phyloP scores from a whole-genome alignment of 2,113 vertebrate species.

The Dipodomys merriami region DNA sequence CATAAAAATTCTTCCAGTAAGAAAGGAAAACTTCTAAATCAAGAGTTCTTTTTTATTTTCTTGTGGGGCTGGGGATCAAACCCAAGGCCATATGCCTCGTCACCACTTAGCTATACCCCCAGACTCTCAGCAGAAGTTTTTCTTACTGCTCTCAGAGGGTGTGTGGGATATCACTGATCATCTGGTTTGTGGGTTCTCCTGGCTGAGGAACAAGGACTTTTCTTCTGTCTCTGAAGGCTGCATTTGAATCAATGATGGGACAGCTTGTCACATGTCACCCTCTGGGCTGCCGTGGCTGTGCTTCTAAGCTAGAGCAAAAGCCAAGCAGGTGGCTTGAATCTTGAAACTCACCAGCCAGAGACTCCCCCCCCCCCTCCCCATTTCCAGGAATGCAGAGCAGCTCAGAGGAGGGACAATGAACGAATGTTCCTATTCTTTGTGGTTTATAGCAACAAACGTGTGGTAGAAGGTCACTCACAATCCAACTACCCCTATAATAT shows the following conservation, averaged over 20 bases:
- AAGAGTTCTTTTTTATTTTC: background rate
- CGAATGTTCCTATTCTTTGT: background rate
- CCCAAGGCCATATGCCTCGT: background rate
- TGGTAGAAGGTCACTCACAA: background rate
- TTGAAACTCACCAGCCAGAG: background rate
- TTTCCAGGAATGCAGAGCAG: background rate
- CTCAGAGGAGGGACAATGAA: background rate
- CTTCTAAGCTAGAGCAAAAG: slow-evolving; percentile 3
- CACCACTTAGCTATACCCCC: background rate
- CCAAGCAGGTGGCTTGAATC: background rate
- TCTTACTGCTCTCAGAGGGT: accelerated
- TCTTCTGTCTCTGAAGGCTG: background rate
- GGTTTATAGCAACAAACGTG: background rate
- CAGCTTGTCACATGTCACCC: background rate
- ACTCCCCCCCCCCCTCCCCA: background rate
- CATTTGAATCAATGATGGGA: background rate
- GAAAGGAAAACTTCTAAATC: slow-evolving; percentile 37
- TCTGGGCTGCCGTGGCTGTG: background rate
- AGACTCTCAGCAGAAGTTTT: background rate
- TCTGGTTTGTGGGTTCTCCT: background rate
- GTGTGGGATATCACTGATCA: background rate
- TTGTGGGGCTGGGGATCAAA: background rate
- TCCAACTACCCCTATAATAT: background rate
- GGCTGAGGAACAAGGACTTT: background rate
- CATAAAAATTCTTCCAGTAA: slow-evolving; percentile 69